A percentile compares a stretch with the other conserved stretches of the same genome.
These are phyloP conservation scores for Pholis gunnellus DNA, from an alignment of 2,113 vertebrate genomes.

Conservation along the genomic window DNA sequence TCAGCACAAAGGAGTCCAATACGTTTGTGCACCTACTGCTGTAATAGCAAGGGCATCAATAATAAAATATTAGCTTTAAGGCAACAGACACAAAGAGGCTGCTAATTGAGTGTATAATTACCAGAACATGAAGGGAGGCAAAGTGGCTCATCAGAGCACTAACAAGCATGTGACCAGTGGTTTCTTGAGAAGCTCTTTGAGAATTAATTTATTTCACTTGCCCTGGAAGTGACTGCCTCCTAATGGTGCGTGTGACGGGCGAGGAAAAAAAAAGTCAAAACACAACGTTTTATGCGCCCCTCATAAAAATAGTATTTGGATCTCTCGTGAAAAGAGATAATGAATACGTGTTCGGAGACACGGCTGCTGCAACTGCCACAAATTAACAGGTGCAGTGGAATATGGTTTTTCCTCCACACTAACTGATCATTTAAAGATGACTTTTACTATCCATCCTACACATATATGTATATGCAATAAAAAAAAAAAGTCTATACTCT, in stretches of 20 bases:
- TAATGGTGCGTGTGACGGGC: slow-evolving; percentile 27
- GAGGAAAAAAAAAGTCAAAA: slow-evolving; percentile 29
- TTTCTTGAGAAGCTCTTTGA: slow-evolving; percentile 67
- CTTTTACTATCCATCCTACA: slow-evolving; percentile 3
- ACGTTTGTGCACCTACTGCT: slow-evolving; percentile 31
- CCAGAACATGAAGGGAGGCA: slow-evolving; percentile 70
- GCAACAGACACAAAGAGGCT: slow-evolving; percentile 69
- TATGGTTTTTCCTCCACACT: neutral
- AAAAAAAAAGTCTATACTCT: slow-evolving; percentile 13
- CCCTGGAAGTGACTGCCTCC: slow-evolving; percentile 48
- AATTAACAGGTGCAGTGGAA: slow-evolving; percentile 4
- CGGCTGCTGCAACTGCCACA: neutral
- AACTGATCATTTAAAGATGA: slow-evolving; percentile 26
- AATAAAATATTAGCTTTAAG: slow-evolving; percentile 73
- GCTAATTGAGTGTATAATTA: slow-evolving; percentile 82
- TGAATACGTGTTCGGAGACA: neutral
- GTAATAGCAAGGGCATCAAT: slow-evolving; percentile 62
- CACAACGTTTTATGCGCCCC: slow-evolving; percentile 1
- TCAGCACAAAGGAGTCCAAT: slow-evolving; percentile 15
- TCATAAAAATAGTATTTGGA: slow-evolving; percentile 35
- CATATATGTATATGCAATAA: slow-evolving; percentile 27
- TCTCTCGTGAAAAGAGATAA: neutral
- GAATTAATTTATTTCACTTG: slow-evolving; percentile 59
- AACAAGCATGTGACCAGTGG: slow-evolving; percentile 76
- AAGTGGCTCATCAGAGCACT: slow-evolving; percentile 77